Base-by-base conservation (phyloP, 2,797 vertebrate genomes). In the Heterohyrax brucei region DNA sequence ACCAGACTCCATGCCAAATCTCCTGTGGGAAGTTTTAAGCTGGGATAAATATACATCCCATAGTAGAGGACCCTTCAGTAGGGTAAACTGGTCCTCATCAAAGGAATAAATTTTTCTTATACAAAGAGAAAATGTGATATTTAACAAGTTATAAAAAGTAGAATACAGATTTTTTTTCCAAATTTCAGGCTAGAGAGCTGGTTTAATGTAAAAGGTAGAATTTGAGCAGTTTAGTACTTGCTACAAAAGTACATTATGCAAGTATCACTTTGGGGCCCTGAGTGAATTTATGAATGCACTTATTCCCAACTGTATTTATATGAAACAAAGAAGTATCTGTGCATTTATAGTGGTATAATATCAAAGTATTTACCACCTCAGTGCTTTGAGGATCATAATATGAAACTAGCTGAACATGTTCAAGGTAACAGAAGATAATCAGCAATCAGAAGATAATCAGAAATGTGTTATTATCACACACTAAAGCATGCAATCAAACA, bases 391-490 rank as follows among this genome's bases (percentile, higher is more conserved):
- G 3, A 46, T 46, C 10, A 66, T 61, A 21, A 62, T 62, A 77
- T 33, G 4, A 30, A 59, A 94, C 94, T 18, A 83, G 10, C 2
- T 93, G 48, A 89, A 59, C 30, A 8, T 4, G 48, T 2, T 95
- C 95, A 90, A 5, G 26, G 13, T 66, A 80, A 90, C 61, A 73
- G 10, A 89, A 92, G 24, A 39, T 22, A 59, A 80, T 79, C 81
- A 88, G 4, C 46, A 93, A 92, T 39, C n/a, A n/a, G n/a, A n/a
- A n/a, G n/a, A n/a, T n/a, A n/a, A n/a, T n/a, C n/a, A 93, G 1
- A 85, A 91, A 90, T 78, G n/a, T 76, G 28, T 66, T 61, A 79
- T 96, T 87, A 79, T 96, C 84, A n/a, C 1, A 96, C 19, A 78
- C 77, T 95, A 78, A 86, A 44, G 19, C 50, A 46, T 77, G 14